Base-by-base conservation (phyloP, 2,113 vertebrate species). In the Heliornis fulica region DNA sequence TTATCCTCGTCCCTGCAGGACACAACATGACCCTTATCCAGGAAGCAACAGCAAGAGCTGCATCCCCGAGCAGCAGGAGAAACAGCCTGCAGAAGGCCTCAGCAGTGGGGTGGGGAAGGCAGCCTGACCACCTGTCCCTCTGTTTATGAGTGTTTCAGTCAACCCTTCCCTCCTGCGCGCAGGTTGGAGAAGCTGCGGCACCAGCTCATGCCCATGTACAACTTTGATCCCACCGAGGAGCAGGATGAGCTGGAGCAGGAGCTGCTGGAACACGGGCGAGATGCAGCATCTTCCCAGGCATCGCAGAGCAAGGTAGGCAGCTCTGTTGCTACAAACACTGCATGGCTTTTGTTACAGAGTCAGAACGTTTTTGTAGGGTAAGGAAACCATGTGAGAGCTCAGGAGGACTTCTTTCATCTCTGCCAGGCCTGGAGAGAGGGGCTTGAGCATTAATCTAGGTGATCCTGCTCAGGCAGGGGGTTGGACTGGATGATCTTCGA, bases 141-240 rank as follows among this genome's bases (percentile, higher is more conserved):
- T 54, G 28, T 29, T 53, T 29, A 10, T 53, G 28, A 53, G 16
- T 54, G 29, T 54, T 26, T 38, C 82, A 79, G 7, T 7, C 41
- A 83, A 16, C 9, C 10, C 56, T 76, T 88, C 80, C 71, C 60
- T 85, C 59, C 51, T 12, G 2, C 0, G 68, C n/a, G n/a, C 94
- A 99, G 99, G 97, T 78, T 99, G 98, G 99, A 99, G 97, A 99
- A 99, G 92, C 97, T 99, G 9, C 98, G 99, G 89, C 99, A 99
- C 97, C 99, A 99, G 98, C 98, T 99, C 68, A 99, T 99, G 99
- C 99, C 99, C 80, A 99, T 99, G 99, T 99, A 99, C 97, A 99
- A 98, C 98, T 99, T 99, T 50, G 99, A 99, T 96, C 99, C 99
- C 43, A 98, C 98, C 0, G 99, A 99, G 96, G 99, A 99, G 28